These are phyloP conservation scores for Agelastica alni DNA, from an alignment of 2,888 invertebrate genomes.

Conservation along the genomic window DNA sequence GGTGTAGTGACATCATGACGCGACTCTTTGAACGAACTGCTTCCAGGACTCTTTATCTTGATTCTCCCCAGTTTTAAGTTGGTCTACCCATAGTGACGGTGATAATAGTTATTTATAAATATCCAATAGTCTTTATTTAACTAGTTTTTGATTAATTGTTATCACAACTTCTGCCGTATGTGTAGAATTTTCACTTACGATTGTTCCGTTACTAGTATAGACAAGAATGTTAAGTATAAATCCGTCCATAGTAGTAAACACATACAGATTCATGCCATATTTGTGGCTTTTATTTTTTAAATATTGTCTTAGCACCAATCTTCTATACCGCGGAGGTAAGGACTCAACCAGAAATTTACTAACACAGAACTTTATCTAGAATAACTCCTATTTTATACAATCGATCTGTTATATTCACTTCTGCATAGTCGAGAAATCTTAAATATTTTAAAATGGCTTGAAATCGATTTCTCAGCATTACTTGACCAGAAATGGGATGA, in stretches of 20 bases:
- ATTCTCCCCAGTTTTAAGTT: neutral
- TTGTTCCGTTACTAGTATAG: neutral
- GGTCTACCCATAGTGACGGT: no score
- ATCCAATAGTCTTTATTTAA: constrained; percentile 4
- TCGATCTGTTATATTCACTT: neutral
- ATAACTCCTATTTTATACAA: neutral
- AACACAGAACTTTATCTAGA: neutral
- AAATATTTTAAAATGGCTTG: constrained; percentile 7
- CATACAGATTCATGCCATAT: neutral
- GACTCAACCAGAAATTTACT: constrained; percentile 6
- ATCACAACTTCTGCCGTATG: neutral
- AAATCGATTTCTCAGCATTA: constrained; percentile 7
- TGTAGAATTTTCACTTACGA: constrained; percentile 6
- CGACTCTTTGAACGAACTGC: no score
- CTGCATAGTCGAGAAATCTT: constrained; percentile 2
- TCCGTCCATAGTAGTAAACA: neutral
- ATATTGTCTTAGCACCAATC: no score
- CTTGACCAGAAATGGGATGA: constrained; percentile 4
- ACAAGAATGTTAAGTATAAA: neutral
- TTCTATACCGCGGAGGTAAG: neutral
- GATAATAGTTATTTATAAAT: constrained; percentile 3
- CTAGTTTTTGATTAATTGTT: no score
- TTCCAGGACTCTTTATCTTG: no score
- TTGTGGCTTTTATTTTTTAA: neutral
- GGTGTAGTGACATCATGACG: no score